A percentile compares a stretch with the other conserved stretches of the same genome.
phyloP scores from a whole-genome alignment of 2,888 invertebrate species.

The Eurytoma adleriae region DNA sequence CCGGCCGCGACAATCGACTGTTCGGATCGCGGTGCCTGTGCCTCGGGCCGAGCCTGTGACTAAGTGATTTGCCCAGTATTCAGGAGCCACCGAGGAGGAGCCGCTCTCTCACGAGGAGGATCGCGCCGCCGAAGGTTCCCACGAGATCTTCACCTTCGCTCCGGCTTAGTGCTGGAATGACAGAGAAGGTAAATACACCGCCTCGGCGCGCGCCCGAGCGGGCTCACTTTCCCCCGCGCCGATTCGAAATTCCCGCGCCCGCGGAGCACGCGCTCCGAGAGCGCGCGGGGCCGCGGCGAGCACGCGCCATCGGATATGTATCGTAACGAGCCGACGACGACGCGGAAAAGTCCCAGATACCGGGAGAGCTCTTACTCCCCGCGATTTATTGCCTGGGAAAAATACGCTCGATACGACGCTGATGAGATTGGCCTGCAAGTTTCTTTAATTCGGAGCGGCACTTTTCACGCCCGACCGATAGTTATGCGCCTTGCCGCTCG shows the following conservation, averaged over 20 bases:
- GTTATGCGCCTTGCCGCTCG: too few relatives aligned
- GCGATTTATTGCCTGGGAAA: not conserved
- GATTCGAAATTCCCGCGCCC: conserved; percentile 49
- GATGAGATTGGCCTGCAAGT: too few relatives aligned
- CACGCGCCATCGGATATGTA: not conserved
- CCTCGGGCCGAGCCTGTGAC: conserved; percentile 13
- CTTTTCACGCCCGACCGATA: too few relatives aligned
- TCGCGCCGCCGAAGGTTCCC: conserved; percentile 30
- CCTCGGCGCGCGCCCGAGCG: not conserved
- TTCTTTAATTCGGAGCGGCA: too few relatives aligned
- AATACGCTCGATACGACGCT: not conserved
- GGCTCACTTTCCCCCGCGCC: not conserved
- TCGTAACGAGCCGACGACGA: not conserved
- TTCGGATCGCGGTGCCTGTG: not conserved
- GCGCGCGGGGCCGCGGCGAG: conserved; percentile 27
- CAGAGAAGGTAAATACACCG: conserved; percentile 70
- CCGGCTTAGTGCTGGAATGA: conserved; percentile 69
- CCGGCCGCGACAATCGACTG: not conserved
- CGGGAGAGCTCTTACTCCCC: too few relatives aligned
- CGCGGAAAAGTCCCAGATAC: too few relatives aligned
- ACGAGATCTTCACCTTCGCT: conserved; percentile 51
- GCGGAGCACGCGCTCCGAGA: conserved; percentile 13
- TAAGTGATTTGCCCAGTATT: conserved; percentile 13
- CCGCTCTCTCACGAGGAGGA: conserved; percentile 27
- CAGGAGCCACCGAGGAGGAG: conserved; percentile 54